These are phyloP conservation scores for Aricia agestis DNA, from an alignment of 1,140 invertebrate genomes.

Conservation along the genomic window DNA sequence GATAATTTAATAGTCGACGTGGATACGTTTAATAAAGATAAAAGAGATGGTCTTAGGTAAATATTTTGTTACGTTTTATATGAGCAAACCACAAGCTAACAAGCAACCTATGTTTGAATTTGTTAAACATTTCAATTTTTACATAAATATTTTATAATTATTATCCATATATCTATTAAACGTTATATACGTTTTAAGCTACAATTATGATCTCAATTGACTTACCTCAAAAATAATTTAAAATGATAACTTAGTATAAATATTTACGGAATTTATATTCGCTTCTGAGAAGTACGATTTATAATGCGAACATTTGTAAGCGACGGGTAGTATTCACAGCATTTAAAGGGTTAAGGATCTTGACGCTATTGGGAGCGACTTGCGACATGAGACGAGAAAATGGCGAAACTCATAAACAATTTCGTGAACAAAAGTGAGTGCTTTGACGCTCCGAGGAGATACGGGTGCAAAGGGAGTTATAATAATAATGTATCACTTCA, in stretches of 20 bases:
- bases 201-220: too few relatives aligned
- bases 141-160: too few relatives aligned
- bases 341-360: not conserved
- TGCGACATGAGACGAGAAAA: not conserved
- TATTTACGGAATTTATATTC: not conserved
- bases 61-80: too few relatives aligned
- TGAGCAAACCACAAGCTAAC: too few relatives aligned
- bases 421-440: not conserved
- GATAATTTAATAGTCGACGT: not conserved
- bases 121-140: too few relatives aligned
- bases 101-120: too few relatives aligned
- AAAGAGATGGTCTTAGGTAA: too few relatives aligned
- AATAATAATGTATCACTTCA: too few relatives aligned
- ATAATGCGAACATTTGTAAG: not conserved
- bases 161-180: too few relatives aligned
- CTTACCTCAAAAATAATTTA: too few relatives aligned
- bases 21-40: not conserved
- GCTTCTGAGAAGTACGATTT: not conserved
- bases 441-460: not conserved
- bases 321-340: not conserved
- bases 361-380: not conserved
- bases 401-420: slow-evolving; percentile 9
- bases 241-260: not conserved
- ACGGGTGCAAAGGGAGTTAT: not conserved
- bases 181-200: too few relatives aligned